A percentile compares a stretch with the other conserved stretches of the same genome.
Conservation (phyloP, 2,888 invertebrate genomes). For the Coenonympha glycerion region DNA sequence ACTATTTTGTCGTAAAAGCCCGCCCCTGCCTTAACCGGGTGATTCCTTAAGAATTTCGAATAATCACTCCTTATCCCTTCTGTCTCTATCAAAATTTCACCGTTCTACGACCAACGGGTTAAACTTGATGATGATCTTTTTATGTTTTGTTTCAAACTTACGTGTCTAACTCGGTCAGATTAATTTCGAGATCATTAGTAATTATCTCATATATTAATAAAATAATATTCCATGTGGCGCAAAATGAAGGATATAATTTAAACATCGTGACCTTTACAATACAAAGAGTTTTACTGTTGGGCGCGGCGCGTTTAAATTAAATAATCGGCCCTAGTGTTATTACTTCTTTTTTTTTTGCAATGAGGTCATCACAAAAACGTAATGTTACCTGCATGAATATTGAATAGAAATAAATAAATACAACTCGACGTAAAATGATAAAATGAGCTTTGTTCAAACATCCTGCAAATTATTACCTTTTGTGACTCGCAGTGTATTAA, state of each 20-base stretch:
- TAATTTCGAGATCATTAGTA: no score
- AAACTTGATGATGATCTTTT: no score
- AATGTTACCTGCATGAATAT: conserved; percentile 51
- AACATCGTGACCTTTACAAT: conserved; percentile 29
- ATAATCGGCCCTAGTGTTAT: conserved; percentile 30
- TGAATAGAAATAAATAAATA: conserved; percentile 40
- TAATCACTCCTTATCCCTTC: no score
- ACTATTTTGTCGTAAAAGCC: no score
- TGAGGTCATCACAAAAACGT: conserved; percentile 51
- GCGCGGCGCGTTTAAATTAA: conserved; percentile 36
- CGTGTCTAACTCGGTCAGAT: no score
- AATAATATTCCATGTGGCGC: conserved; percentile 50
- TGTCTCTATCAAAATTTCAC: no score
- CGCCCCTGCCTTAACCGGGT: no score
- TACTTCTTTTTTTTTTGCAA: conserved; percentile 45
- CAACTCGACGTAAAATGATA: conserved; percentile 29
- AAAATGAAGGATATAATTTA: conserved; percentile 24
- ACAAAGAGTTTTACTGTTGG: conserved; percentile 35
- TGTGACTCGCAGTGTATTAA: conserved; percentile 44
- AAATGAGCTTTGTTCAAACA: conserved; percentile 43
- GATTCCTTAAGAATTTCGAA: no score
- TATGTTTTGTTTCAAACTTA: no score
- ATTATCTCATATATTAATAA: no score
- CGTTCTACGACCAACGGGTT: no score
- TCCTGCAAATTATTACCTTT: conserved; percentile 42